Evolutionary conservation across 1,140 invertebrate genomes (phyloP).

Genomic region (Psilanteris sp.): DNA sequence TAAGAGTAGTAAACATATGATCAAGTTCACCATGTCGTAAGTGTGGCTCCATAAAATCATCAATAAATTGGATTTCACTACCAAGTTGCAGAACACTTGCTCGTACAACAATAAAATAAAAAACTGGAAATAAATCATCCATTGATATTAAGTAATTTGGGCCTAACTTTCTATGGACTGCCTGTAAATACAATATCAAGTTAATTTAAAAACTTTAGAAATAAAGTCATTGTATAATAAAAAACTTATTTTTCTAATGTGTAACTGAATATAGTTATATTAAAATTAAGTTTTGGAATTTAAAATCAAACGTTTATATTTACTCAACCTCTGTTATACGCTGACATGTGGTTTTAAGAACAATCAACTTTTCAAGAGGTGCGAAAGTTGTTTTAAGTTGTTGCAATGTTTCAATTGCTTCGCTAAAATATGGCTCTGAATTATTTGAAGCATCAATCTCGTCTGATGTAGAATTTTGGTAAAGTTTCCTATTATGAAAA

Average conservation of each 20-base stretch:
- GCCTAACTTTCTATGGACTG: slow-evolving; percentile 80
- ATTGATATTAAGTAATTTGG: slow-evolving; percentile 87
- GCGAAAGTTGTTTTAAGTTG: slow-evolving; percentile 89
- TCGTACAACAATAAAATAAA: slow-evolving; percentile 90
- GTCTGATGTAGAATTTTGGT: slow-evolving; percentile 62
- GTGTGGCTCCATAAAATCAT: slow-evolving; percentile 89
- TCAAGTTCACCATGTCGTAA: slow-evolving; percentile 89
- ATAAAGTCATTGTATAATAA: no score
- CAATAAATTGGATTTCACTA: slow-evolving; percentile 91
- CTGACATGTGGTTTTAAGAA: slow-evolving; percentile 88
- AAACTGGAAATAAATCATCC: slow-evolving; percentile 92
- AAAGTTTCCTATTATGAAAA: slow-evolving; percentile 77
- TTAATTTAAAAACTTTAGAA: no score
- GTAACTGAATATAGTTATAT: no score
- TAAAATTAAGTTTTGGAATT: no score
- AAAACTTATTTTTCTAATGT: no score
- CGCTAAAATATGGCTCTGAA: slow-evolving; percentile 77
- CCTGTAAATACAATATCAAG: no score
- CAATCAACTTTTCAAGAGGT: slow-evolving; percentile 88
- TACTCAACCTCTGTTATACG: slow-evolving; percentile 88
- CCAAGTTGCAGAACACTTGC: slow-evolving; percentile 90
- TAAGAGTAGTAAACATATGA: slow-evolving; percentile 91
- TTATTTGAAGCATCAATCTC: slow-evolving; percentile 6
- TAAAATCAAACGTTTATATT: no score
- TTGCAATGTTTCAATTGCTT: slow-evolving; percentile 87